Evolutionary conservation across 2,797 vertebrate species (phyloP), one percentile per base, ranked within the genome.

Genomic region (Myotis pilosus): DNA sequence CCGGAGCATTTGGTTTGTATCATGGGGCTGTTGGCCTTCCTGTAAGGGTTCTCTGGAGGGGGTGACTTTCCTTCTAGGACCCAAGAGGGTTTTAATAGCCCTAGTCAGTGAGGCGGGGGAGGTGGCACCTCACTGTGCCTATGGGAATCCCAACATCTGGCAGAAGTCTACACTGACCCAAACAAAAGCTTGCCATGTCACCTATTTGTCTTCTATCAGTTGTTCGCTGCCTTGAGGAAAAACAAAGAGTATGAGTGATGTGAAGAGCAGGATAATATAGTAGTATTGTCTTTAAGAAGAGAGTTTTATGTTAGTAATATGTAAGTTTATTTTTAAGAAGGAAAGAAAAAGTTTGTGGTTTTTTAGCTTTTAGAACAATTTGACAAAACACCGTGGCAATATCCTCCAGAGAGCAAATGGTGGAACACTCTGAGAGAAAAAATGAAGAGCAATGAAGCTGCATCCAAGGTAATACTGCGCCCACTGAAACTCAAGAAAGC

Each of bases 361-460:
- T 33, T 97, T 47, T 97, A 99, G 99, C 98, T 99, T 91, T 94
- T 99, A 95, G 98, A 98, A 85, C 95, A 98, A 23, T 92, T 99
- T 62, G 93, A 49, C 55, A 98, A 96, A 97, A 98, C 98, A 16
- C 96, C 96, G 6, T 99, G 99, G 99, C 99, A 97, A 38, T 99
- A 99, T 87, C 98, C 98, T 33, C 95, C 98, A 72, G 97, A 98
- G 88, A 98, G 99, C 28, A 97, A 98, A 86, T 99, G 99, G 99
- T 99, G 99, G 99, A 96, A 96, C 95, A 97, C 22, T 1, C 98
- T 99, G 33, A 99, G 92, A 95, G 98, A 98, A 55, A 99, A 99
- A 98, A 99, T 99, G 57, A 97, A 94, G 84, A 98, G 95, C 89
- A 99, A 99, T 41, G 98, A 98, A 94, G 98, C 99, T 94, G 98